Evolutionary conservation across 2,113 vertebrate genomes (phyloP), one percentile per base, ranked within the genome.

Genomic region (Regulus satrapa): DNA sequence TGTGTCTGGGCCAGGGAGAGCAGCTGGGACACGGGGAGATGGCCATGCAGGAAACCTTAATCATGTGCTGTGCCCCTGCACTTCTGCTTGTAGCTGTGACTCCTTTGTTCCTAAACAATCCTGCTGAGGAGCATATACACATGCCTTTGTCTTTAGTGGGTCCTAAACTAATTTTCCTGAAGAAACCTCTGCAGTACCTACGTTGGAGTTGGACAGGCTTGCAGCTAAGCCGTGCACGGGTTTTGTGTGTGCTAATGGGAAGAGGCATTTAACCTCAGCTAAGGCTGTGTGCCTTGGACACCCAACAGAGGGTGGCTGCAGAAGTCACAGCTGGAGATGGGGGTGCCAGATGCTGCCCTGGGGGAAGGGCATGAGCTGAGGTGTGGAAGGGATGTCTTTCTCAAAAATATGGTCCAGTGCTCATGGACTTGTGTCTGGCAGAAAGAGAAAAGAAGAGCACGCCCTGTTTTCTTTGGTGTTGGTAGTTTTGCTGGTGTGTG

Each of bases 231-330:
- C 12, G 0, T 41, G 6, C 1, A 2, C 23, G 16, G 52, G 11
- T 43, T 76, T 61, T 4, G 4, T 34, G 34, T 58, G 41, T 56
- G 49, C 36, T 77, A 5, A 24, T 18, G n/a, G 54, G 41, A 66
- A 25, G 26, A 85, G n/a, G 46, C 5, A 12, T 46, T 16, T 75
- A 29, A 28, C 21, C 32, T 91, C 3, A 7, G n/a, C 69, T 81
- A 73, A n/a, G 64, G 25, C 45, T 62, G 20, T 58, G 10, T 8
- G 1, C 0, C 7, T 45, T 75, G 46, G 32, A 63, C 21, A n/a
- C 40, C 43, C 12, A 3, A 1, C n/a, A 31, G 43, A 59, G 38
- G 24, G 32, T 38, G 25, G 18, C 14, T 28, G 0, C 1, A 9
- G 64, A 76, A 52, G 38, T 40, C 43, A 29, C 12, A 26, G 51